Percentiles rank a stretch among this genome's conserved stretches.
Evolutionary conservation across 2,888 invertebrate species (phyloP).

Genomic region (Stratiomys singularior): DNA sequence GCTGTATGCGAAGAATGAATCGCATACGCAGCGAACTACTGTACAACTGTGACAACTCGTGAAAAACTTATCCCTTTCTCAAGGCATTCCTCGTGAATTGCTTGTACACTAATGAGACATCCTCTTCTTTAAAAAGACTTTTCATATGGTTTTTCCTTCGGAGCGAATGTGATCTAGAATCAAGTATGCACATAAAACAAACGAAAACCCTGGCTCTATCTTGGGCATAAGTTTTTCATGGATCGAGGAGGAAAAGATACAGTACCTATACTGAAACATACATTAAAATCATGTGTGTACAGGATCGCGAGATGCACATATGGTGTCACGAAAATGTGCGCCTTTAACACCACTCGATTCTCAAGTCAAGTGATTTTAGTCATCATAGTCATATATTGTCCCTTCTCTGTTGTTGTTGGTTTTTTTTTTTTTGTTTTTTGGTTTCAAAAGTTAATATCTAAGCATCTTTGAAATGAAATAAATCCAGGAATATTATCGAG

Average conservation of each 20-base stretch:
- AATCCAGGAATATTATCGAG: not conserved
- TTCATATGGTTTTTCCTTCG: slow-evolving; percentile 12
- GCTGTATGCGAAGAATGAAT: slow-evolving; percentile 14
- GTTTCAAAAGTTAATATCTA: not conserved
- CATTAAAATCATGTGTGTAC: not conserved
- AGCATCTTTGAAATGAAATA: not conserved
- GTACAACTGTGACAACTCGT: slow-evolving; percentile 14
- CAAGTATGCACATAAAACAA: slow-evolving; percentile 25
- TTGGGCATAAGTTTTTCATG: slow-evolving; percentile 24
- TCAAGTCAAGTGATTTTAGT: slow-evolving; percentile 31
- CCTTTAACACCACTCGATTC: slow-evolving; percentile 12
- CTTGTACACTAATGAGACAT: slow-evolving; percentile 28
- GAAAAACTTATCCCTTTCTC: slow-evolving; percentile 31
- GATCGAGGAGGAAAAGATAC: not conserved
- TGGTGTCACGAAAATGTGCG: slow-evolving; percentile 42
- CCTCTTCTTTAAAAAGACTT: slow-evolving; percentile 26
- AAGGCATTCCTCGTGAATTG: slow-evolving; percentile 11
- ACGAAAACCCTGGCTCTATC: slow-evolving; percentile 28
- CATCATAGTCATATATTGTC: not conserved
- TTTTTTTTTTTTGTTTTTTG: no score
- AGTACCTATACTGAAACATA: slow-evolving; percentile 26
- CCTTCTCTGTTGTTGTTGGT: not conserved
- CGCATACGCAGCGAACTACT: slow-evolving; percentile 13
- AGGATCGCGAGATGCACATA: slow-evolving; percentile 42
- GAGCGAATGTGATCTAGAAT: slow-evolving; percentile 2